phyloP scores from a whole-genome alignment of 2,888 invertebrate species.

The Platycheirus albimanus region DNA sequence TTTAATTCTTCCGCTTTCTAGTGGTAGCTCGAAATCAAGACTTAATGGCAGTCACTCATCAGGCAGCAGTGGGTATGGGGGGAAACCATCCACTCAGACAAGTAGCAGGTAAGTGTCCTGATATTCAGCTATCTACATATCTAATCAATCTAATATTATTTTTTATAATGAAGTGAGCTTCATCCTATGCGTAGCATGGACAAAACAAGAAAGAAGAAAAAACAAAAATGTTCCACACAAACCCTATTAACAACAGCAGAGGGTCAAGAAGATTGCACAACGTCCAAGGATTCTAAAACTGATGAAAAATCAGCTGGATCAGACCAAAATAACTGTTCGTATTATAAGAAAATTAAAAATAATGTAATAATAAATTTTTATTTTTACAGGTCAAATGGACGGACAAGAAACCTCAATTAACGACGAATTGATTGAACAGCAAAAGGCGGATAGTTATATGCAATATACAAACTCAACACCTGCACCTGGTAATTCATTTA shows the following conservation, averaged over 20 bases:
- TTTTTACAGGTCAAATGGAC: constrained; percentile 75
- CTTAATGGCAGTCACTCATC: constrained; percentile 90
- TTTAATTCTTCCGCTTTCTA: no score
- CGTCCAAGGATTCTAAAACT: constrained; percentile 62
- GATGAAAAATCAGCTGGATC: constrained; percentile 70
- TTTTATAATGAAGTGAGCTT: no score
- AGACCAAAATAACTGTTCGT: constrained; percentile 75
- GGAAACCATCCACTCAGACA: constrained; percentile 85
- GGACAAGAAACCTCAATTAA: constrained; percentile 75
- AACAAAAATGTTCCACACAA: constrained; percentile 76
- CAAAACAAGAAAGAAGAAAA: constrained; percentile 81
- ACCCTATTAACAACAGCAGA: constrained; percentile 71
- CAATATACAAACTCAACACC: constrained; percentile 77
- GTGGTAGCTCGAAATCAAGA: constrained; percentile 91
- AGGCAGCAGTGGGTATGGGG: constrained; percentile 91
- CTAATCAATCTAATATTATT: no score
- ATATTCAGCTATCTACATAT: neutral
- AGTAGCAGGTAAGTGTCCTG: constrained; percentile 82
- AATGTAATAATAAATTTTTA: no score
- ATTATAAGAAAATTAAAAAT: no score
- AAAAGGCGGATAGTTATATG: constrained; percentile 76
- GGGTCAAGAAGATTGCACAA: constrained; percentile 75
- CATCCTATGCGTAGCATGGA: constrained; percentile 80
- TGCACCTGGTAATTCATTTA: constrained; percentile 76
- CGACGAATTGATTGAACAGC: constrained; percentile 76